Evolutionary conservation across 1,140 invertebrate species (phyloP), one percentile per base, ranked within the genome.

Genomic region (Melanaphis sacchari): DNA sequence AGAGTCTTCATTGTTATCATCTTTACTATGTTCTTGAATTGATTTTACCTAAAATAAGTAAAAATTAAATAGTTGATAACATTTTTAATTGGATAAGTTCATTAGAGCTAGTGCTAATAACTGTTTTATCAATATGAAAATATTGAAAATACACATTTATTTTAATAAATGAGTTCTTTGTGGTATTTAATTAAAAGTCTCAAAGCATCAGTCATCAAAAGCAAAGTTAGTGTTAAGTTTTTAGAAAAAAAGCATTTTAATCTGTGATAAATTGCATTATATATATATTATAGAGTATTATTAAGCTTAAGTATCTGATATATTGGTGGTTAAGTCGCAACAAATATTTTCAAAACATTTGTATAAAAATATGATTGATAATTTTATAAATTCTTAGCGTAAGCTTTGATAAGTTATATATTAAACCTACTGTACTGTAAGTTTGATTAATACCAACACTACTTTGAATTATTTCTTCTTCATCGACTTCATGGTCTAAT

Each of bases 1-100:
- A 38, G 97, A 97, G 95, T 97, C 97, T 94, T 98, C 97, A 54
- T 93, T 93, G 93, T 97, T 97, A 94, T 97, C 97, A 94, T 96
- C 94, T 59, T 93, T 96, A 41, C 95, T 96, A 94, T 94, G 94
- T 38, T 94, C 94, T 41, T 52, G 76, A 54, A 85, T n/a, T 40
- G 41, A 54, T 54, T 93, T 93, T 54, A 85, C 91, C 91, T 93
- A 93, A 40, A 94, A 93, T 11, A 43, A 40, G 43, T 88, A 54
- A 31, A 36, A 93, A 18, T 52, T 38, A n/a, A 38, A 85, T 52
- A n/a, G 6, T 49, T 52, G 1, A 52, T 2, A 40, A 85, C 2
- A 36, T 26, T 52, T 93, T 54, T 76, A 36, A 76, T n/a, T n/a
- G 5, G n/a, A 76, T 76, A 18, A 76, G 2, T 76, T 76, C 18